Base-by-base conservation (phyloP, 2,888 invertebrate genomes). In the Athalia circularis region DNA sequence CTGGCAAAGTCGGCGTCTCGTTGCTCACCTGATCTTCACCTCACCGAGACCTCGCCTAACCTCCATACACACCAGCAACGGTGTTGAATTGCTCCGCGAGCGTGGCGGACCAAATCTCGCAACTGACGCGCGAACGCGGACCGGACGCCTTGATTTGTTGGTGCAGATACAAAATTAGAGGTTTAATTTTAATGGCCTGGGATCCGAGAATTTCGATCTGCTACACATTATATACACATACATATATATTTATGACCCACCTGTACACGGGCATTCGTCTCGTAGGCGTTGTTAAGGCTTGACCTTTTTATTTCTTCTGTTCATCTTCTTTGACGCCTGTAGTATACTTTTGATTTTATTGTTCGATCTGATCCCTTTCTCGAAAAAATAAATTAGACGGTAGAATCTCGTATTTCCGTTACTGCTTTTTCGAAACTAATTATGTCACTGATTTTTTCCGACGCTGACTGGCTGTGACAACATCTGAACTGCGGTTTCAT, bases 101-200 rank as follows among this genome's bases (percentile, higher is more conserved):
- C 29, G 29, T 29, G 29, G 29, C 29, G 29, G 29, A 29, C 29
- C 29, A 29, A 29, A 29, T 29, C 29, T 29, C 29, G 29, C 29
- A 29, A 29, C 29, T 29, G 29, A 29, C 29, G 29, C 29, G 29
- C 29, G 29, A 29, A 8, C n/a, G 54, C 29, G 29, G 29, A 29
- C 29, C 62, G 61, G 74, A 75, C 74, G 74, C 74, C 62, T 75
- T 75, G 74, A 75, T 75, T 75, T 75, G 74, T 75, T 75, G 74
- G 74, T 75, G 74, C 67, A 77, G 68, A 79, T 79, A 79, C 79
- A 78, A 80, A 81, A 80, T 81, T 80, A 65, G 79, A 65, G 78
- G 72, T 79, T 80, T 79, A 79, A 78, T 80, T 79, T 80, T 79
- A 81, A 80, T 77, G 81, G 80, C 54, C 78, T 65, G 80, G 65